These are phyloP conservation scores for Nemoura dubitans DNA, from an alignment of 2,888 invertebrate species.

Conservation along the genomic window DNA sequence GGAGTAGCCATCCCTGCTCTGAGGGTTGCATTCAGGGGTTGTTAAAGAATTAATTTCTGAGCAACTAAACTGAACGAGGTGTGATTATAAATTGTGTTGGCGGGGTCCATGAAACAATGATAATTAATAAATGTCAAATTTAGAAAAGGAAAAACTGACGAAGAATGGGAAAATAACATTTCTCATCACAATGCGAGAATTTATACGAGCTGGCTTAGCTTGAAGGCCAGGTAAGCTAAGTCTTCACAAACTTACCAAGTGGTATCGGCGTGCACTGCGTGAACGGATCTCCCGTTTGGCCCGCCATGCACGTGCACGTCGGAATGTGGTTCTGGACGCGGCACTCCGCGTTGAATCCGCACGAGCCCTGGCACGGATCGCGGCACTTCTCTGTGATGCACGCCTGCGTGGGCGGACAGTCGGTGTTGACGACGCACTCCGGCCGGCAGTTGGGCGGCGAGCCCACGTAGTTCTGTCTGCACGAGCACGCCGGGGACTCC, in stretches of 20 bases:
- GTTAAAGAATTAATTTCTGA: no score
- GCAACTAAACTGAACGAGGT: no score
- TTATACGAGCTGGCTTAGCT: no score
- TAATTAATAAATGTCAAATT: no score
- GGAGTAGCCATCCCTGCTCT: not conserved
- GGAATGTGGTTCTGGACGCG: constrained; percentile 61
- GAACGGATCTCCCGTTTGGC: constrained; percentile 80
- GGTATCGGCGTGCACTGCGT: constrained; percentile 68
- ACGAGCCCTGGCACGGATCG: constrained; percentile 63
- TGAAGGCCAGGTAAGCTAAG: no score
- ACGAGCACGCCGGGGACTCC: constrained; percentile 68
- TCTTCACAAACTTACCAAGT: constrained; percentile 61
- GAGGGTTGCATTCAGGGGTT: not conserved
- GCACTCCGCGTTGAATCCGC: constrained; percentile 64
- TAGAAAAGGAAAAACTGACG: no score
- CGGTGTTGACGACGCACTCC: constrained; percentile 67
- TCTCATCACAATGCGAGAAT: no score
- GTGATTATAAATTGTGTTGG: no score
- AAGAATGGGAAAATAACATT: no score
- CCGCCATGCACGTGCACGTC: constrained; percentile 66
- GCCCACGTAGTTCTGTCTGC: constrained; percentile 69
- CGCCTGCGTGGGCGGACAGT: constrained; percentile 61
- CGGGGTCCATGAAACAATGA: no score
- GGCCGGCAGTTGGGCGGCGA: constrained; percentile 77
- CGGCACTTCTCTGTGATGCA: constrained; percentile 62